Conservation (phyloP, 1,140 invertebrate species). For the Drosophila subpulchrella region DNA sequence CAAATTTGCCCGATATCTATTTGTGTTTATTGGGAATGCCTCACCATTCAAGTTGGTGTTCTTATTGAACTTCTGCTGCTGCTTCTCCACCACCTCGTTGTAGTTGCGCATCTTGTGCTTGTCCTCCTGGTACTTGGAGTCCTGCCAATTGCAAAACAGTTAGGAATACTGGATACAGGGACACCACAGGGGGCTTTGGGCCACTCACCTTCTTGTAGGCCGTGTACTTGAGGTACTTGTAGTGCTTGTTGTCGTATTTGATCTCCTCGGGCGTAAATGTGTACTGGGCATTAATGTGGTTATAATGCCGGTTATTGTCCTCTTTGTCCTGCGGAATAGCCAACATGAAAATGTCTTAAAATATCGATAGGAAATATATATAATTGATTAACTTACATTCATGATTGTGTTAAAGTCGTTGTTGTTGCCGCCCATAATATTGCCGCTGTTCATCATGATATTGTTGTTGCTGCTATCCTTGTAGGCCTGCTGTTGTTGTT, state of each 20-base stretch:
- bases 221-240: constrained; percentile 92
- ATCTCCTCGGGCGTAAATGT: constrained; percentile 91
- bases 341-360: background rate
- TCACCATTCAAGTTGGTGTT: constrained; percentile 74
- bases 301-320: constrained; percentile 83
- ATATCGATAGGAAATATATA: background rate
- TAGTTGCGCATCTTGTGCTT: constrained; percentile 88
- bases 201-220: constrained; percentile 87
- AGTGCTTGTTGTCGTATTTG: constrained; percentile 92
- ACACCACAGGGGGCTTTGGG: background rate
- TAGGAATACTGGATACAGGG: too few species aligned
- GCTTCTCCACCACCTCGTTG: constrained; percentile 88
- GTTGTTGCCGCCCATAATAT: constrained; percentile 75
- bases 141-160: constrained; percentile 70
- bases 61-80: constrained; percentile 85
- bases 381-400: constrained; percentile 67
- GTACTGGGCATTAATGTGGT: constrained; percentile 85
- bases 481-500: constrained; percentile 84
- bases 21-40: background rate
- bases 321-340: constrained; percentile 71
- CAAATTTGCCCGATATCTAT: background rate
- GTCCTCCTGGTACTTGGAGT: constrained; percentile 87
- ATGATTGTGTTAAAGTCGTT: constrained; percentile 84
- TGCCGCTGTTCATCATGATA: constrained; percentile 78
- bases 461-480: constrained; percentile 83